Evolutionary conservation across 2,888 invertebrate genomes (phyloP).

Genomic region (Mylabris sibirica): DNA sequence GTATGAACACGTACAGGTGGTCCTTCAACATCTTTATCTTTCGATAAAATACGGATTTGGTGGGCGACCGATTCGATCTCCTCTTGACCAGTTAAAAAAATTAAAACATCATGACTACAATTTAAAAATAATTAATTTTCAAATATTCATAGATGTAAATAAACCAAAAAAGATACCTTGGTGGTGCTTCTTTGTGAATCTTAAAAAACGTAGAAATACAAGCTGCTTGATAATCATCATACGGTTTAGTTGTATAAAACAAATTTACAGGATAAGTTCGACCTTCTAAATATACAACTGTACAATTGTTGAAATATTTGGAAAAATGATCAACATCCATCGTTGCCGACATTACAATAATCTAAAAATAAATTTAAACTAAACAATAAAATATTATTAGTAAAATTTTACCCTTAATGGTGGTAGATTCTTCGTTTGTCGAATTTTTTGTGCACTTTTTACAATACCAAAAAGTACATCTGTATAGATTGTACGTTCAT

Average conservation of each 20-base stretch:
- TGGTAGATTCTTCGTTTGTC: slow-evolving; percentile 67
- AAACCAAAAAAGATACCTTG: slow-evolving; percentile 69
- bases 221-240: slow-evolving; percentile 85
- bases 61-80: slow-evolving; percentile 89
- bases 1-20: slow-evolving; percentile 82
- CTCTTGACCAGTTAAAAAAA: slow-evolving; percentile 96
- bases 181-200: slow-evolving; percentile 81
- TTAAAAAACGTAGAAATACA: slow-evolving; percentile 88
- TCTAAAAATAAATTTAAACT: slow-evolving; percentile 60
- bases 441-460: slow-evolving; percentile 81
- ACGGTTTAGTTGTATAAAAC: slow-evolving; percentile 73
- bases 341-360: slow-evolving; percentile 93
- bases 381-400: slow-evolving; percentile 6
- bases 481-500: slow-evolving; percentile 93
- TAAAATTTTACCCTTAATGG: slow-evolving; percentile 69
- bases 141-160: slow-evolving; percentile 25
- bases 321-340: slow-evolving; percentile 96
- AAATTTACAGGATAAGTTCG: slow-evolving; percentile 83
- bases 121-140: background rate
- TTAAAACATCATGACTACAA: slow-evolving; percentile 86
- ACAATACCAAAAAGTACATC: slow-evolving; percentile 94
- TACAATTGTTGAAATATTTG: slow-evolving; percentile 85
- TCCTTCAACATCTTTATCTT: slow-evolving; percentile 69
- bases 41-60: slow-evolving; percentile 76
- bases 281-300: slow-evolving; percentile 89